A percentile compares a stretch with the other conserved stretches of the same genome.
Evolutionary conservation across 92 coral and sea anemone genomes (phyloP).

Genomic region (Bergia sp.): DNA sequence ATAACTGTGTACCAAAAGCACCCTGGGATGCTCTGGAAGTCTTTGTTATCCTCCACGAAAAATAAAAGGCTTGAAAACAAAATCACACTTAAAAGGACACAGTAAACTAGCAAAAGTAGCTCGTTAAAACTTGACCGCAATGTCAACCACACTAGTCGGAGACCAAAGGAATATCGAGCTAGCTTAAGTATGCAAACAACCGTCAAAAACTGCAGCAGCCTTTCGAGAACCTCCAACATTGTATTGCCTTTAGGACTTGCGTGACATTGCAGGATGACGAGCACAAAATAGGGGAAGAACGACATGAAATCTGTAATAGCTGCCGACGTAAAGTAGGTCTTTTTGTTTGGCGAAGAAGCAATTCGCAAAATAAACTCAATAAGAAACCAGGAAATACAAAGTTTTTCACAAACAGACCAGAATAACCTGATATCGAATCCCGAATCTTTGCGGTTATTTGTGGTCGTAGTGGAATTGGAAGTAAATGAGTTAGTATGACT

Average conservation of each 20-base stretch:
- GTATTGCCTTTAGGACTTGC: not conserved
- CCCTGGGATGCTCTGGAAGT: slow-evolving; percentile 64
- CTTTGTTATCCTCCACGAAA: slow-evolving; percentile 45
- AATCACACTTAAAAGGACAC: slow-evolving; percentile 59
- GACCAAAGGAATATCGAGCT: slow-evolving; percentile 62
- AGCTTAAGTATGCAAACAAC: slow-evolving; percentile 59
- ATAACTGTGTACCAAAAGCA: slow-evolving; percentile 62
- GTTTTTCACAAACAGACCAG: slow-evolving; percentile 63
- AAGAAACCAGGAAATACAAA: slow-evolving; percentile 59
- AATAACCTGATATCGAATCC: slow-evolving; percentile 32
- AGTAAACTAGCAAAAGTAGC: slow-evolving; percentile 39
- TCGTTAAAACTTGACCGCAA: slow-evolving; percentile 51
- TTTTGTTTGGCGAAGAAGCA: slow-evolving; percentile 44
- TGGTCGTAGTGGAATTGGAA: not conserved
- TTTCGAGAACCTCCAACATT: slow-evolving; percentile 11
- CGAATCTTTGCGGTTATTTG: not conserved
- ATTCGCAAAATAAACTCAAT: slow-evolving; percentile 55
- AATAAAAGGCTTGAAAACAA: slow-evolving; percentile 58
- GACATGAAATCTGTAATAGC: slow-evolving; percentile 59
- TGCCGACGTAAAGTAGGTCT: slow-evolving; percentile 43
- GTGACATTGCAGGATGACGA: slow-evolving; percentile 29
- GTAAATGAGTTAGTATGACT: not conserved
- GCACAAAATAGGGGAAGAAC: slow-evolving; percentile 48
- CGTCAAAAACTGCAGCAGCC: slow-evolving; percentile 32
- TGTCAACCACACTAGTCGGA: slow-evolving; percentile 51